phyloP scores from a whole-genome alignment of 2,113 vertebrate genomes.

The Tragelaphus strepsiceros region DNA sequence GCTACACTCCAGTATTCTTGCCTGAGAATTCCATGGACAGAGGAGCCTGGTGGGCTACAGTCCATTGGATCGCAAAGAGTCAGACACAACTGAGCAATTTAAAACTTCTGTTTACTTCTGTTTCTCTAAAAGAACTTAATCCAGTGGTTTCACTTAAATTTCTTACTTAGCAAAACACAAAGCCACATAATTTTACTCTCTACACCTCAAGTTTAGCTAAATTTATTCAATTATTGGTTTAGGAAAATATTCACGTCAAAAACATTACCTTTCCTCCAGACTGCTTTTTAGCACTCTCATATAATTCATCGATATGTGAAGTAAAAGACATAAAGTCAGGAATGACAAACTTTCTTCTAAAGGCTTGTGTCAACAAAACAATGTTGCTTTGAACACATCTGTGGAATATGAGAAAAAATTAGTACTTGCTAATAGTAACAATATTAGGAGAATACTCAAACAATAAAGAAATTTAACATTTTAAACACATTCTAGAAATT shows the following conservation, averaged over 20 bases:
- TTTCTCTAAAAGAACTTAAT: background rate
- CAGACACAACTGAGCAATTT: background rate
- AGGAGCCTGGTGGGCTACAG: background rate
- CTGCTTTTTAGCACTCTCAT: constrained; percentile 90
- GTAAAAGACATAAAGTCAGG: constrained; percentile 97
- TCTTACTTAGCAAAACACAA: background rate
- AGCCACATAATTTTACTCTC: background rate
- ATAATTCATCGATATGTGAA: constrained; percentile 94
- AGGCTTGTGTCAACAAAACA: constrained; percentile 97
- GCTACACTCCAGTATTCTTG: background rate
- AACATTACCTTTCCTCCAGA: constrained; percentile 92
- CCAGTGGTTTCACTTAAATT: background rate
- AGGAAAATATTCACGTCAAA: constrained; percentile 18
- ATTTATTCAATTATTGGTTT: background rate
- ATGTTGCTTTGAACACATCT: constrained; percentile 99
- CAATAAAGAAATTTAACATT: background rate
- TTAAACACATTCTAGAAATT: constrained; percentile 2
- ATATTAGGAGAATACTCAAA: constrained; percentile 13
- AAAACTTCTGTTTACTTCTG: background rate
- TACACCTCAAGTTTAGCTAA: background rate
- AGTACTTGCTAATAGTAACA: background rate
- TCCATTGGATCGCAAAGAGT: background rate
- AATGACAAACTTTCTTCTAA: constrained; percentile 98
- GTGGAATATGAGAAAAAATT: constrained; percentile 45
- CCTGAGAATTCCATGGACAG: background rate